Evolutionary conservation across 2,888 invertebrate species (phyloP).

Genomic region (Drosophila parthenogenetica): DNA sequence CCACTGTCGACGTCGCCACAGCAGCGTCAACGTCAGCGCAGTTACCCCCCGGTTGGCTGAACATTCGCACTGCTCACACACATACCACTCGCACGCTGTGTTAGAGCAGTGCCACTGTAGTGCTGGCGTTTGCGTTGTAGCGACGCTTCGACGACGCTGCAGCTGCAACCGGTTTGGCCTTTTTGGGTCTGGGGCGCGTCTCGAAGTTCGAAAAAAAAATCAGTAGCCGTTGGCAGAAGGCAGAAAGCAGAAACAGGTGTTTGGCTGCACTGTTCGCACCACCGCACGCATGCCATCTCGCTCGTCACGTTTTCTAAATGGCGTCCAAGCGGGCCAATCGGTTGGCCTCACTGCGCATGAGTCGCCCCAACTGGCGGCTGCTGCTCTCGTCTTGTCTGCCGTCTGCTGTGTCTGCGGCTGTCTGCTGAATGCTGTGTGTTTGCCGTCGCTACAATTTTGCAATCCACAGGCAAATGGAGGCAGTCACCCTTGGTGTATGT

Average conservation of each 20-base stretch:
- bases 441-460: conserved; percentile 57
- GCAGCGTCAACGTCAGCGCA: conserved; percentile 35
- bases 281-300: conserved; percentile 36
- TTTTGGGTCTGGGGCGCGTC: conserved; percentile 38
- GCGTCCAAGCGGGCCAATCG: conserved; percentile 85
- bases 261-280: conserved; percentile 60
- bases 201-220: conserved; percentile 54
- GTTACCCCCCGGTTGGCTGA: conserved; percentile 58
- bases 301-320: conserved; percentile 79
- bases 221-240: conserved; percentile 18
- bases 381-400: too few relatives aligned
- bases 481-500: conserved; percentile 36
- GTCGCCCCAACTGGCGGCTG: conserved; percentile 46
- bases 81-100: not conserved
- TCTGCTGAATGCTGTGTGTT: conserved; percentile 9
- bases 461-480: conserved; percentile 55
- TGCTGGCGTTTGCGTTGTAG: not conserved
- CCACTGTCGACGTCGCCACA: conserved; percentile 21
- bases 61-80: conserved; percentile 24
- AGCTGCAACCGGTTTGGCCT: conserved; percentile 64
- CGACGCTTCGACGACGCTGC: conserved; percentile 29
- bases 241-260: conserved; percentile 66
- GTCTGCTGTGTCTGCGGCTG: conserved; percentile 25
- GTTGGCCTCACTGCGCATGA: conserved; percentile 82
- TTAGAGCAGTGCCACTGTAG: conserved; percentile 49